Percentiles rank a stretch among this genome's conserved stretches.
Evolutionary conservation across 2,113 vertebrate species (phyloP).

Genomic region (Salvelinus namaycush): DNA sequence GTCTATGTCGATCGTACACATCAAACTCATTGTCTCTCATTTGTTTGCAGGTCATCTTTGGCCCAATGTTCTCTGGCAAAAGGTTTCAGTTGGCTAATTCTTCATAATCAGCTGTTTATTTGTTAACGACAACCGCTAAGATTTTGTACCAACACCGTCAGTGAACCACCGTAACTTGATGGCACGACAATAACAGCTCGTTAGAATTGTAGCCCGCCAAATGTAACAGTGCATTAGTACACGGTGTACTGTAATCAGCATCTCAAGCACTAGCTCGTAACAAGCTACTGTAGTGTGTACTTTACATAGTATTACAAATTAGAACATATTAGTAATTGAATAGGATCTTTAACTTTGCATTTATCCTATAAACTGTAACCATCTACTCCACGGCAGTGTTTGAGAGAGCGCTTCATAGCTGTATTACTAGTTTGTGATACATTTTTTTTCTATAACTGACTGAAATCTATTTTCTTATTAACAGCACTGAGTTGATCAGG

Average conservation of each 20-base stretch:
- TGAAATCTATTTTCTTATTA: not conserved
- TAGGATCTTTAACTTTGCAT: too few species aligned
- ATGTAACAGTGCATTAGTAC: not conserved
- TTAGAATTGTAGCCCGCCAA: not conserved
- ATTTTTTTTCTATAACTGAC: not conserved
- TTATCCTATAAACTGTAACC: too few species aligned
- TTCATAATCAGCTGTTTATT: not conserved
- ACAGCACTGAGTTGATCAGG: constrained; percentile 92
- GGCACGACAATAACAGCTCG: not conserved
- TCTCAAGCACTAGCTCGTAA: too few species aligned
- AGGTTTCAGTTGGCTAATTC: constrained; percentile 61
- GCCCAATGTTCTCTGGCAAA: constrained; percentile 98
- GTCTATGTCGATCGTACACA: too few species aligned
- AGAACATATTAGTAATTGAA: too few species aligned
- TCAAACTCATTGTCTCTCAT: not conserved
- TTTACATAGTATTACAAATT: too few species aligned
- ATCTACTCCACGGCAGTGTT: too few species aligned
- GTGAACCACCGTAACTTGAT: not conserved
- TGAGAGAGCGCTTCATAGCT: too few species aligned
- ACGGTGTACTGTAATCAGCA: too few species aligned
- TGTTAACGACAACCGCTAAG: not conserved
- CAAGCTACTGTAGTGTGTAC: too few species aligned
- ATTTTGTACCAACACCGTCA: not conserved
- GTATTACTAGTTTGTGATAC: too few species aligned
- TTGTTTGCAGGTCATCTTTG: constrained; percentile 86